Evolutionary conservation across 2,113 vertebrate species (phyloP).

Genomic region (Phalacrocorax brasilianus): DNA sequence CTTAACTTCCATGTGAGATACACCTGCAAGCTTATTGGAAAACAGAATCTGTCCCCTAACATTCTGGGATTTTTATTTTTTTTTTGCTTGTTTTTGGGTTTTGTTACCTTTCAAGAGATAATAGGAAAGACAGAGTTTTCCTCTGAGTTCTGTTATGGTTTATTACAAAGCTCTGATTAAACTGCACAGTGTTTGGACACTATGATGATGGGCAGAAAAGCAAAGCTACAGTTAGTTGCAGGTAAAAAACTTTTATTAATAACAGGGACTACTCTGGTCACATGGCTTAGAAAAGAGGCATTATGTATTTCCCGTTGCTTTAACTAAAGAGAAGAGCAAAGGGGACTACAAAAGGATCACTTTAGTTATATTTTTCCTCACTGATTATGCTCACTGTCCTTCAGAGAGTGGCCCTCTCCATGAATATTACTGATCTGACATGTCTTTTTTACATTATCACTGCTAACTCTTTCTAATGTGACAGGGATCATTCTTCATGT

Average conservation of each 20-base stretch:
- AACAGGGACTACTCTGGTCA: neutral
- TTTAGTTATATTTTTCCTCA: neutral
- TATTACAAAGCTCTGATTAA: neutral
- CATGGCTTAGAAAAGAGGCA: neutral
- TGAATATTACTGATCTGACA: neutral
- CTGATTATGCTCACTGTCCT: neutral
- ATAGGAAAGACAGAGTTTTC: neutral
- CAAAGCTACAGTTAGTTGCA: neutral
- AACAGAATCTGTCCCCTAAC: neutral
- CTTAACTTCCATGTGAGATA: neutral
- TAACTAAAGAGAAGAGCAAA: neutral
- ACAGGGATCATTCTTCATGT: neutral
- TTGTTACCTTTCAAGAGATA: neutral
- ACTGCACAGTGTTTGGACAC: neutral
- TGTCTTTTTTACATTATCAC: neutral
- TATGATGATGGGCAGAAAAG: neutral
- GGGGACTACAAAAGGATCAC: neutral
- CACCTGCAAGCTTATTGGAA: neutral
- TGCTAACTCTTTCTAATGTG: neutral
- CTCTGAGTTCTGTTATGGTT: neutral
- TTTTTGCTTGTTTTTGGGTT: accelerated
- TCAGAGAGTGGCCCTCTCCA: neutral
- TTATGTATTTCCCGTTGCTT: neutral
- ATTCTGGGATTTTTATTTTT: neutral
- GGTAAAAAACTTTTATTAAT: neutral